phyloP scores from a whole-genome alignment of 2,797 vertebrate species.

The Taeniopygia guttata region DNA sequence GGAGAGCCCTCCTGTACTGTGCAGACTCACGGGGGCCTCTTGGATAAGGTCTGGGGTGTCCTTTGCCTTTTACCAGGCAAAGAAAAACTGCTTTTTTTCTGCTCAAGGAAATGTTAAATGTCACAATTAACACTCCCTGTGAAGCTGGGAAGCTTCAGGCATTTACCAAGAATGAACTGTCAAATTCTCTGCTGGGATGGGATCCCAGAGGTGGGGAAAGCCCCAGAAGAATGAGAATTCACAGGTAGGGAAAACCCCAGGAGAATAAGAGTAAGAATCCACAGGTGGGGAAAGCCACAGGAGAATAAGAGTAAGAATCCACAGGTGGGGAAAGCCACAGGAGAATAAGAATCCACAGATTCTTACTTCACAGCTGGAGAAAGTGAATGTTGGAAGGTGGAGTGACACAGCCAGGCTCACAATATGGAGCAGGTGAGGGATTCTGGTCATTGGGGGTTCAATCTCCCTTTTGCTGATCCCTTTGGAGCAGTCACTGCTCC shows the following conservation, averaged over 20 bases:
- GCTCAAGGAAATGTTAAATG: neutral
- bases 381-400: neutral
- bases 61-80: neutral
- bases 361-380: neutral
- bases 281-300: neutral
- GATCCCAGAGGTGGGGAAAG: neutral
- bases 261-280: neutral
- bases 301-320: no score
- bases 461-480: neutral
- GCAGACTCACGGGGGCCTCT: fast-evolving
- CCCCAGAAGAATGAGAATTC: neutral
- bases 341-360: neutral
- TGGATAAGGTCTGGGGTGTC: fast-evolving
- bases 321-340: neutral
- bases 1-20: neutral
- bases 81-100: neutral
- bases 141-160: neutral
- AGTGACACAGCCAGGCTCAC: neutral
- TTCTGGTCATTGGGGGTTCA: neutral
- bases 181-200: neutral
- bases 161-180: neutral
- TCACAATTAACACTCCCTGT: fast-evolving
- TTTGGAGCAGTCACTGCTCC: neutral
- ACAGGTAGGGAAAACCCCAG: neutral
- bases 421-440: neutral